A percentile compares a stretch with the other conserved stretches of the same genome.
phyloP scores from a whole-genome alignment of 2,113 vertebrate genomes.

The Coturnix japonica region DNA sequence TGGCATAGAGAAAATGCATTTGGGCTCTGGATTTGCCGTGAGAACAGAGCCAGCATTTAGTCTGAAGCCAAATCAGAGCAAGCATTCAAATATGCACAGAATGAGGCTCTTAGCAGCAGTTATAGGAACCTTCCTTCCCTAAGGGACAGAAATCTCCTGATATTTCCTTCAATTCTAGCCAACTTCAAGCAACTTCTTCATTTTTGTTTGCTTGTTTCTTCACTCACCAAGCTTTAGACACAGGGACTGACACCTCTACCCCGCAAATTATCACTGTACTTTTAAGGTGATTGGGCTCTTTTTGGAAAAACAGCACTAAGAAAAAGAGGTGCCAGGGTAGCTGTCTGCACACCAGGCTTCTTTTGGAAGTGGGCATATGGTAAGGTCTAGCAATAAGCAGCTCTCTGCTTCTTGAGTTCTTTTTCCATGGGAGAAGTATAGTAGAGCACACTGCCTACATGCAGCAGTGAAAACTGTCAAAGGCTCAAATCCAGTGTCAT shows the following conservation, averaged over 20 bases:
- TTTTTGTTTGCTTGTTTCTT: neutral
- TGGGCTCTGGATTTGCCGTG: constrained; percentile 46
- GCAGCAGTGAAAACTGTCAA: neutral
- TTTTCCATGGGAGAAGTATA: neutral
- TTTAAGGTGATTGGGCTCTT: neutral
- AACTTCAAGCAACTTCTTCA: neutral
- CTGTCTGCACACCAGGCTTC: neutral
- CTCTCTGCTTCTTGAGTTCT: neutral
- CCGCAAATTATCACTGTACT: neutral
- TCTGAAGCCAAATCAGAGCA: constrained; percentile 35
- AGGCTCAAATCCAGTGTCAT: neutral
- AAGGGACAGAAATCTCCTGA: neutral
- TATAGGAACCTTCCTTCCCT: neutral
- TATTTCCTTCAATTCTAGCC: neutral
- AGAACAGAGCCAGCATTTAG: neutral
- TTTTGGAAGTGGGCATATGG: neutral
- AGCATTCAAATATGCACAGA: constrained; percentile 7
- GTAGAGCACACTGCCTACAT: neutral
- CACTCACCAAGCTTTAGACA: neutral
- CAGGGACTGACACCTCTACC: neutral
- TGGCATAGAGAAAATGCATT: constrained; percentile 7
- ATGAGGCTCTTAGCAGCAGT: constrained; percentile 13
- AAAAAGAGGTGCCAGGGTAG: neutral
- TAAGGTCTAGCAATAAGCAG: neutral
- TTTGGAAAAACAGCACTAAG: neutral